A percentile compares a stretch with the other conserved stretches of the same genome.
phyloP scores from a whole-genome alignment of 92 coral and sea anemone genomes.

The Palythoa grandiflora region DNA sequence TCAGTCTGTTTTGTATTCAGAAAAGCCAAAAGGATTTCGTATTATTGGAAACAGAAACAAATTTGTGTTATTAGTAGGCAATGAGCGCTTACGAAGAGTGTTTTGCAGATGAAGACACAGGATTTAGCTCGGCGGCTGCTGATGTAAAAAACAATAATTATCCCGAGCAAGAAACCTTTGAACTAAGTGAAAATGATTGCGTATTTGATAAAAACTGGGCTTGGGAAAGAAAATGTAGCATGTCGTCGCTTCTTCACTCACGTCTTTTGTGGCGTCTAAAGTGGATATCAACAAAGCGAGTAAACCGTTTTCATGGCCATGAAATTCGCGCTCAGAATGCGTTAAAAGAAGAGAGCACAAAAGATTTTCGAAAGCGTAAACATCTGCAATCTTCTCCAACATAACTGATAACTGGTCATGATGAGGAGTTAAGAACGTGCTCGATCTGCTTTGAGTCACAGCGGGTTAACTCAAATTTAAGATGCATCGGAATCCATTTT shows the following conservation, averaged over 20 bases:
- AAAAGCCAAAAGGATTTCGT: neutral
- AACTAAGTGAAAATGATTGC: conserved; percentile 16
- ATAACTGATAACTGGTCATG: neutral
- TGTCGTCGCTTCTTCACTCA: conserved; percentile 38
- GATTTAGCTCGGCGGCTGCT: conserved; percentile 17
- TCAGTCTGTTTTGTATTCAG: neutral
- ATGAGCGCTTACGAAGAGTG: conserved; percentile 36
- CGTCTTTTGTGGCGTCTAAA: conserved; percentile 26
- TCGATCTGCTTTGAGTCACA: neutral
- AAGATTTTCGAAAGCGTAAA: neutral
- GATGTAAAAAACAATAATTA: conserved; percentile 16
- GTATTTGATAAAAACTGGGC: conserved; percentile 48
- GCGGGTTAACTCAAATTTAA: neutral
- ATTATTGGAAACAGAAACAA: neutral
- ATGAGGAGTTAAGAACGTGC: neutral
- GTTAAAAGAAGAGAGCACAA: neutral
- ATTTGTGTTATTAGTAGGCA: neutral
- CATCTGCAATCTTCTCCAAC: neutral
- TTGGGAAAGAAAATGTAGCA: conserved; percentile 40
- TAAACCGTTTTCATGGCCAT: neutral
- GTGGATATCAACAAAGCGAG: neutral
- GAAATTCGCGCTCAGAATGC: neutral
- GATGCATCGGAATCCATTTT: neutral
- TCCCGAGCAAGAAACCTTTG: neutral
- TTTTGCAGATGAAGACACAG: conserved; percentile 43